These are phyloP conservation scores for Lutjanus argentimaculatus DNA, from an alignment of 2,797 vertebrate species.

Conservation along the genomic window DNA sequence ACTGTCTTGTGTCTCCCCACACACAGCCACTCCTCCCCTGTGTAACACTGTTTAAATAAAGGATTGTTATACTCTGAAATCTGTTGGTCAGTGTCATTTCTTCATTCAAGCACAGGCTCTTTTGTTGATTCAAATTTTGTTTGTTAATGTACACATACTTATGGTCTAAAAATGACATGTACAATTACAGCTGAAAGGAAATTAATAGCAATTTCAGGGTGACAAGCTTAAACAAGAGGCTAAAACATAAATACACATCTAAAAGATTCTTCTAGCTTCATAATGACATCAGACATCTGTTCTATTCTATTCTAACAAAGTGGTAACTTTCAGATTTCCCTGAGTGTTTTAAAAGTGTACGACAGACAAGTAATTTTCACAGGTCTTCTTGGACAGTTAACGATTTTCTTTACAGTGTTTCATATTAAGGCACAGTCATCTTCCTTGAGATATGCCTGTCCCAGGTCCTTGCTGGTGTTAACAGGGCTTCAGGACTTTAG, in stretches of 20 bases:
- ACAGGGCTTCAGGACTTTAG: background rate
- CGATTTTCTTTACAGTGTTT: background rate
- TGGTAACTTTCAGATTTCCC: background rate
- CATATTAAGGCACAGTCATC: background rate
- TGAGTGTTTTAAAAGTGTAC: background rate
- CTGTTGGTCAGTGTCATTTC: background rate
- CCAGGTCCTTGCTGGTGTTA: background rate
- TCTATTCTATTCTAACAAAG: background rate
- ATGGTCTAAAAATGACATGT: background rate
- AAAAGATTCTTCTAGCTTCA: background rate
- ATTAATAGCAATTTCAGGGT: background rate
- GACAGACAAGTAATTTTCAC: background rate
- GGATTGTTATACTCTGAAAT: conserved; percentile 81
- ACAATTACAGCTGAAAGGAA: background rate
- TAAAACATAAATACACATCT: background rate
- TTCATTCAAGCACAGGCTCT: background rate
- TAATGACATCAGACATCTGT: background rate
- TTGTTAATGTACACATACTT: background rate
- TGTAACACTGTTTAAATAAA: conserved; percentile 88
- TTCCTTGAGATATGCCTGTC: background rate
- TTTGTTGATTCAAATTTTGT: background rate
- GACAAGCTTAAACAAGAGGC: background rate
- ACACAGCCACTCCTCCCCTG: conserved; percentile 70
- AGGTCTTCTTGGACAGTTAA: background rate
- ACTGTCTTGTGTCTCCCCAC: conserved; percentile 70